These are phyloP conservation scores for Pardosa pseudoannulata DNA, from an alignment of 2,888 invertebrate genomes.

Conservation along the genomic window DNA sequence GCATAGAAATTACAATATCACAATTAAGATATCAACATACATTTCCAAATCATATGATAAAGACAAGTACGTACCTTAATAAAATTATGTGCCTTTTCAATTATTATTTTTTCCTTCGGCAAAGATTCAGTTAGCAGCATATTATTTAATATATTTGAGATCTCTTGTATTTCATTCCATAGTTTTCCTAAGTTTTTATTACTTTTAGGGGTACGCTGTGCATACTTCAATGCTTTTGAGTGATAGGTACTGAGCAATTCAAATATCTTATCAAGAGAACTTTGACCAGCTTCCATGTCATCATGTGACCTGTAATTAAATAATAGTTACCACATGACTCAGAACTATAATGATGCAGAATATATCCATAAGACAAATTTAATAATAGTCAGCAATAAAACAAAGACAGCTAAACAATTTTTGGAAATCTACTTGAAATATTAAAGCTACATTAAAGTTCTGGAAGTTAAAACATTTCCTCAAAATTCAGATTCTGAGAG, in stretches of 20 bases:
- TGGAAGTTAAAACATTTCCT: no score
- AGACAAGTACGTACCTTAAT: constrained; percentile 22
- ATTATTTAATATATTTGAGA: constrained; percentile 20
- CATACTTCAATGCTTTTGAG: constrained; percentile 47
- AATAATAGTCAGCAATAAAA: no score
- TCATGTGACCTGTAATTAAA: constrained; percentile 16
- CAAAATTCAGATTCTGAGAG: no score
- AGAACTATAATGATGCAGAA: no score
- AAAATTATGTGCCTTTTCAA: constrained; percentile 17
- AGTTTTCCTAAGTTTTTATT: constrained; percentile 18
- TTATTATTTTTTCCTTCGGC: constrained; percentile 4
- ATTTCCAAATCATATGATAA: no score
- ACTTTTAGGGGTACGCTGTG: constrained; percentile 43
- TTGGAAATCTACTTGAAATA: no score
- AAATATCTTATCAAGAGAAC: constrained; percentile 3
- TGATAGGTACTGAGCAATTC: constrained; percentile 2
- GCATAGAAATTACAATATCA: no score
- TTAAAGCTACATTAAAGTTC: no score
- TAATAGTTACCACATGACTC: no score
- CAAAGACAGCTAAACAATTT: no score
- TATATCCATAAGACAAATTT: no score
- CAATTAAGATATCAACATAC: no score
- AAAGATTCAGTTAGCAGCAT: constrained; percentile 10
- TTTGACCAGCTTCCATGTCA: constrained; percentile 13
- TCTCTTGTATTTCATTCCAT: constrained; percentile 32